These are phyloP conservation scores for Galagoides demidoff DNA, from an alignment of 2,797 vertebrate genomes.

Conservation along the genomic window DNA sequence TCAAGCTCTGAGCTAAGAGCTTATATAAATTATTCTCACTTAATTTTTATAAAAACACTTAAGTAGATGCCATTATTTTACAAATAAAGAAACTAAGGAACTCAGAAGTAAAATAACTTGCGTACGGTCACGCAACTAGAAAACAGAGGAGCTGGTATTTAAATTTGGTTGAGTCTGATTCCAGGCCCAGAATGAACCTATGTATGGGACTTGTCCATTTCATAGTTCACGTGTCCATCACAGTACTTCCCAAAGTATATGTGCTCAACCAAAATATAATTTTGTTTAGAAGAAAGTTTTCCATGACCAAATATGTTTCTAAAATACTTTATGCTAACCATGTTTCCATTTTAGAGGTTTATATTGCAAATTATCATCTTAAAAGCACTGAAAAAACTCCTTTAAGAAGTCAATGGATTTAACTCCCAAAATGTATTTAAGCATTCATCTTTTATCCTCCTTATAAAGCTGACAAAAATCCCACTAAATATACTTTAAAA, in stretches of 20 bases:
- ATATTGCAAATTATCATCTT: not conserved
- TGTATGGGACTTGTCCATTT: not conserved
- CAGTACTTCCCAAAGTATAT: not conserved
- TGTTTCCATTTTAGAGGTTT: not conserved
- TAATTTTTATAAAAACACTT: not conserved
- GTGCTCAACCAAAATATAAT: not conserved
- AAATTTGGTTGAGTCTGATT: not conserved
- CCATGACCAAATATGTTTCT: not conserved
- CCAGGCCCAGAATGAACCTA: not conserved
- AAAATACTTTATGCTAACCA: not conserved
- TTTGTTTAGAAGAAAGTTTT: not conserved
- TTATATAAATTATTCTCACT: not conserved
- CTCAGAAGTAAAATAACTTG: not conserved
- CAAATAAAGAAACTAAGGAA: fast-evolving
- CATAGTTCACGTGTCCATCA: not conserved
- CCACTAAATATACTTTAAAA: not conserved
- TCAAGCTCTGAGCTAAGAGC: not conserved
- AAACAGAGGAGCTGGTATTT: not conserved
- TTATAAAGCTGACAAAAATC: not conserved
- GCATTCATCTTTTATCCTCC: not conserved
- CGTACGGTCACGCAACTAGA: not conserved
- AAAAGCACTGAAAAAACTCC: not conserved
- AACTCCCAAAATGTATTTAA: not conserved
- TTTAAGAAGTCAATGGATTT: not conserved
- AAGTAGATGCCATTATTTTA: not conserved